These are phyloP conservation scores for Promerops cafer DNA, from an alignment of 2,113 vertebrate genomes.

Conservation along the genomic window DNA sequence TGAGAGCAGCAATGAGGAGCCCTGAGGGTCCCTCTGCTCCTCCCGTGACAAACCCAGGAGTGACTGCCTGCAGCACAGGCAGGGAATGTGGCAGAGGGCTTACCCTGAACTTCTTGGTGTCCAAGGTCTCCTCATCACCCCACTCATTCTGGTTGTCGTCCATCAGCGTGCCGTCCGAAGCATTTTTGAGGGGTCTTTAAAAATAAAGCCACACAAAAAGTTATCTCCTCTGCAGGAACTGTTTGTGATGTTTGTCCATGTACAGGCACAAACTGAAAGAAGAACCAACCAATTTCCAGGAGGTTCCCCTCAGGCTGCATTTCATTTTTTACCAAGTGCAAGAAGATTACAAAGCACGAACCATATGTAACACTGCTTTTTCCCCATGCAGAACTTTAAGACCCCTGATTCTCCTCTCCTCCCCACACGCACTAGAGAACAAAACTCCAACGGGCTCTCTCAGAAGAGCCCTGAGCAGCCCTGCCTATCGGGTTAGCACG, in stretches of 20 bases:
- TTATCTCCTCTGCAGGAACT: neutral
- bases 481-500: neutral
- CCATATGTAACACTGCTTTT: neutral
- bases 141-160: constrained; percentile 93
- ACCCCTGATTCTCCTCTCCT: neutral
- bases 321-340: neutral
- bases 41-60: rapidly evolving
- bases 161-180: constrained; percentile 89
- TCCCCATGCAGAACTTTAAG: neutral
- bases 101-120: constrained; percentile 92
- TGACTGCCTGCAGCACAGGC: neutral
- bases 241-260: neutral
- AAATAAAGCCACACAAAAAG: neutral
- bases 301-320: neutral
- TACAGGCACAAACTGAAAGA: neutral
- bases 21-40: neutral
- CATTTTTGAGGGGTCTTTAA: constrained; percentile 89
- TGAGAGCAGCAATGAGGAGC: neutral
- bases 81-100: neutral
- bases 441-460: rapidly evolving
- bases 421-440: neutral
- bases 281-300: neutral
- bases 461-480: neutral
- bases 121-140: constrained; percentile 86
- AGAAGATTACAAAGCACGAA: rapidly evolving